Evolutionary conservation across 2,113 vertebrate species (phyloP).

Genomic region (Gorsachius goisagi): DNA sequence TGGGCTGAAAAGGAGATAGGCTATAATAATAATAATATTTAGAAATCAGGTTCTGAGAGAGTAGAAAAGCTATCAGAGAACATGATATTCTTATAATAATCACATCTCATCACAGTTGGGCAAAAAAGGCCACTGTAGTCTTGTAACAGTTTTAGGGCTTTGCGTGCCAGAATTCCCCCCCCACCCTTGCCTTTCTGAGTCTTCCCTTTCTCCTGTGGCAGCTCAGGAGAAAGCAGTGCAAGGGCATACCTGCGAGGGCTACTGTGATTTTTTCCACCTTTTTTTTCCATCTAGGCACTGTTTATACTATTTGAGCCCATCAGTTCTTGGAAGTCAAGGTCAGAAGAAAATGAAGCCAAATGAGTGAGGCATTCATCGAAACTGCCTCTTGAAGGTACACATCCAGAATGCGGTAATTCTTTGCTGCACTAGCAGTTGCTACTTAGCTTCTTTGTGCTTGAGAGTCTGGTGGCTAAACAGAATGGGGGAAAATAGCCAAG

Average conservation of each 20-base stretch:
- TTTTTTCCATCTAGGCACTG: not conserved
- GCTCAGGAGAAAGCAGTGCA: not conserved
- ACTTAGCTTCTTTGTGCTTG: not conserved
- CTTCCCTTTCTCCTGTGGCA: not conserved
- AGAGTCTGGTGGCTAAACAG: not conserved
- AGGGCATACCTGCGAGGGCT: not conserved
- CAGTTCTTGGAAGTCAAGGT: not conserved
- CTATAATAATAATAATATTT: not conserved
- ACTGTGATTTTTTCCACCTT: not conserved
- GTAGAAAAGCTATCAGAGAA: not conserved
- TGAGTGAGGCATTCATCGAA: not conserved
- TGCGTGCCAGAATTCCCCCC: not conserved
- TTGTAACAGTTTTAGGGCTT: not conserved
- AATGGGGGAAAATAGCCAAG: not conserved
- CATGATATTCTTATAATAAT: not conserved
- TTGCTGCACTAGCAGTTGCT: not conserved
- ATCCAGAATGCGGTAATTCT: not conserved
- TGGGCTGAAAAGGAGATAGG: not conserved
- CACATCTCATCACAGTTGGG: not conserved
- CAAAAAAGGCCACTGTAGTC: not conserved
- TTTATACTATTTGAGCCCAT: not conserved
- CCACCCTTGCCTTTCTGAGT: not conserved
- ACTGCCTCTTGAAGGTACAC: not conserved
- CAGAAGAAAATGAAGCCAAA: not conserved
- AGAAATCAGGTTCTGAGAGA: not conserved